Conservation (phyloP, 2,888 invertebrate species). For the Cabera pusaria region DNA sequence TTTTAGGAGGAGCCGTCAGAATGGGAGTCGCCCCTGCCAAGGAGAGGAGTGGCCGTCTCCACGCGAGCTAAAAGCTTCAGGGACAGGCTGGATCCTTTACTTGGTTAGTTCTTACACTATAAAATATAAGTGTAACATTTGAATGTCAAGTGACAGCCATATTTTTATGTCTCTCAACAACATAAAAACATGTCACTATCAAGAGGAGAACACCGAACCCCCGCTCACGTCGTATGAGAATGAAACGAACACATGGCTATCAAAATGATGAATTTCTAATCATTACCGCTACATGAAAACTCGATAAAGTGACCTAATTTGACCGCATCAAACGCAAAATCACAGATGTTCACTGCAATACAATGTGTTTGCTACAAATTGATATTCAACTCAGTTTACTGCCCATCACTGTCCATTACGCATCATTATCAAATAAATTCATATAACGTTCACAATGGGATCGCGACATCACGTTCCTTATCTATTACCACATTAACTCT, state of each 20-base stretch:
- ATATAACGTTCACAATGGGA: slow-evolving; percentile 61
- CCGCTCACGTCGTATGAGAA: too few relatives aligned
- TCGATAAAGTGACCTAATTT: slow-evolving; percentile 21
- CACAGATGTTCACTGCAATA: slow-evolving; percentile 36
- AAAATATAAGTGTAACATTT: too few relatives aligned
- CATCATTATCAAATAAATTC: slow-evolving; percentile 54
- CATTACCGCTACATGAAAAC: too few relatives aligned
- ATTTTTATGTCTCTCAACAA: too few relatives aligned
- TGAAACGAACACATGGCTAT: too few relatives aligned
- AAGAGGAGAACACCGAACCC: too few relatives aligned
- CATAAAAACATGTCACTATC: too few relatives aligned
- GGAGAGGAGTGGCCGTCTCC: slow-evolving; percentile 61
- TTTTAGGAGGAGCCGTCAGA: slow-evolving; percentile 70
- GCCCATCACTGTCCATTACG: slow-evolving; percentile 33
- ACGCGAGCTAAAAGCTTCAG: slow-evolving; percentile 89
- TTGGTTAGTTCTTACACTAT: slow-evolving; percentile 83
- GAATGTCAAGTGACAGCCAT: not conserved
- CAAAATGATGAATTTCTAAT: too few relatives aligned
- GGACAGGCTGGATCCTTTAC: slow-evolving; percentile 89
- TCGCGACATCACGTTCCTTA: slow-evolving; percentile 62
- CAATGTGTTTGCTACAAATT: slow-evolving; percentile 25
- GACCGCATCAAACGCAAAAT: slow-evolving; percentile 22
- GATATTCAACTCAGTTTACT: slow-evolving; percentile 35
- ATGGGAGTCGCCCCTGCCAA: slow-evolving; percentile 72
- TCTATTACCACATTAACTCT: slow-evolving; percentile 59